Evolutionary conservation across 1,140 invertebrate genomes (phyloP).

Genomic region (Sycophila sp.): DNA sequence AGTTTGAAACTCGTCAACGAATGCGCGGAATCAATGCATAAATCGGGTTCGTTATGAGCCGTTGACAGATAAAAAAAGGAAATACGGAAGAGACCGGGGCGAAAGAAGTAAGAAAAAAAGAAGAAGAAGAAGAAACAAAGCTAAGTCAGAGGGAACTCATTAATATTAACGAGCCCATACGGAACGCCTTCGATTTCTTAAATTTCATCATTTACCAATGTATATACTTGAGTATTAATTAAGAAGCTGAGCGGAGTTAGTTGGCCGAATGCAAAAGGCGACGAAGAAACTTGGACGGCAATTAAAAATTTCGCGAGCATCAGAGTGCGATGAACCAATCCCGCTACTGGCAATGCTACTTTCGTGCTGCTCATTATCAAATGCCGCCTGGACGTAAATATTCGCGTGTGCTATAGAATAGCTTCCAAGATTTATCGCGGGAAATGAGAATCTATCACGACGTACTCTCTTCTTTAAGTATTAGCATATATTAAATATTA

Average conservation of each 20-base stretch:
- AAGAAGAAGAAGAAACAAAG: not conserved
- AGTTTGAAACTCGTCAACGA: too few species aligned
- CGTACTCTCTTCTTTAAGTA: too few species aligned
- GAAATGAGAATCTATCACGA: constrained; percentile 66
- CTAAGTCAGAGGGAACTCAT: not conserved
- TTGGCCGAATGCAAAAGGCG: not conserved
- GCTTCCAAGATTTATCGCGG: constrained; percentile 66
- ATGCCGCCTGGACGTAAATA: constrained; percentile 7
- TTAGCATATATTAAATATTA: too few species aligned
- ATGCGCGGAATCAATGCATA: not conserved
- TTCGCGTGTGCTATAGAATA: constrained; percentile 51
- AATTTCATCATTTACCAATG: too few species aligned
- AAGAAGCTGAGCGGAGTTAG: not conserved
- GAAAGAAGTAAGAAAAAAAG: not conserved
- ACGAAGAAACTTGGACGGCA: not conserved
- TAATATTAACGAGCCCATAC: not conserved
- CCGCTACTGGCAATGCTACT: not conserved
- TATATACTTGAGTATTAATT: too few species aligned
- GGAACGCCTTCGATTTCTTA: constrained; percentile 1
- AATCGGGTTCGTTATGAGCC: not conserved
- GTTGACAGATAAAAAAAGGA: not conserved
- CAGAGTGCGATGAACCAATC: not conserved
- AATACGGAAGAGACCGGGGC: not conserved
- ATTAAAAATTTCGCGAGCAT: constrained; percentile 34
- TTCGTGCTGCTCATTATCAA: not conserved